phyloP scores from a whole-genome alignment of 2,888 invertebrate species.

The Ditylenchus weischeri region DNA sequence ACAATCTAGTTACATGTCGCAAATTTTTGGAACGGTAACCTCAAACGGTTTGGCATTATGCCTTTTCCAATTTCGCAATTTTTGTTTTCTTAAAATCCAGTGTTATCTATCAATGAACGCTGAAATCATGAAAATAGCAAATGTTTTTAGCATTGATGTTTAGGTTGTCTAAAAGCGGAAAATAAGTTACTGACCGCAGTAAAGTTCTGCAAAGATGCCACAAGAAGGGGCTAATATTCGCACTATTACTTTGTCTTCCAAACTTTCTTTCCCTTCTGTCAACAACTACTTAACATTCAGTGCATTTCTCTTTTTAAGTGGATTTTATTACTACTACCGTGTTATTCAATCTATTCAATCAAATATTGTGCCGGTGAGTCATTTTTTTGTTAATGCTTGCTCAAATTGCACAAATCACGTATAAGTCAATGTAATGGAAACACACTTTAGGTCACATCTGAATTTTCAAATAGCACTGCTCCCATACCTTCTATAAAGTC shows the following conservation, averaged over 20 bases:
- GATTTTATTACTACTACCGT: slow-evolving; percentile 35
- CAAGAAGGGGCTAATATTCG: slow-evolving; percentile 9
- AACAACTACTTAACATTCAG: slow-evolving; percentile 35
- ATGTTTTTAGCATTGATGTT: background rate
- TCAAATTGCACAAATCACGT: too few species aligned
- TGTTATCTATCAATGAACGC: background rate
- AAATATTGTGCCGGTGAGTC: too few species aligned
- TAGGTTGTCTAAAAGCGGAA: background rate
- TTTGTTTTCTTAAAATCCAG: background rate
- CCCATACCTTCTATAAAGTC: slow-evolving; percentile 10
- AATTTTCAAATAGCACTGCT: slow-evolving; percentile 6
- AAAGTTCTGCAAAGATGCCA: slow-evolving; percentile 7
- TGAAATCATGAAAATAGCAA: too few species aligned
- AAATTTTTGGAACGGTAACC: too few species aligned
- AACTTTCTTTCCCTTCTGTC: slow-evolving; percentile 33
- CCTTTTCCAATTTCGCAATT: too few species aligned
- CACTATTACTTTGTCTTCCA: slow-evolving; percentile 8
- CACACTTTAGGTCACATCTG: background rate
- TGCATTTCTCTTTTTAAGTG: slow-evolving; percentile 31
- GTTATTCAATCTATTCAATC: background rate
- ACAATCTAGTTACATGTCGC: too few species aligned
- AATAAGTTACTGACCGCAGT: too few species aligned
- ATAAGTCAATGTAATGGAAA: too few species aligned
- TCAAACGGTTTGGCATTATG: too few species aligned
- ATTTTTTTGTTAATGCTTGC: too few species aligned